These are phyloP conservation scores for Ips nitidus DNA, from an alignment of 1,140 invertebrate species.

Conservation along the genomic window DNA sequence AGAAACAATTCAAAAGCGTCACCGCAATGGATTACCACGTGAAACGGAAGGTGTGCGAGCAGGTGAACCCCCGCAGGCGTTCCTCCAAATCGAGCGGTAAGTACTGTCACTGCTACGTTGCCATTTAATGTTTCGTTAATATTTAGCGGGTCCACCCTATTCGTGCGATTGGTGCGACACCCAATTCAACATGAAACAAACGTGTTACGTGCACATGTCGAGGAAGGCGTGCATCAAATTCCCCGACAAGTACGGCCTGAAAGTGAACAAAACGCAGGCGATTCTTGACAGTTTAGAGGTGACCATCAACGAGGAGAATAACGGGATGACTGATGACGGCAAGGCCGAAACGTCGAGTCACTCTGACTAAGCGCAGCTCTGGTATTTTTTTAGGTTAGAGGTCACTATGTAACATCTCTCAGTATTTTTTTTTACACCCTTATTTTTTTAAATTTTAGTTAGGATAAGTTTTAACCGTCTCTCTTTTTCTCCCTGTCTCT, in stretches of 20 bases:
- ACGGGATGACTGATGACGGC: neutral
- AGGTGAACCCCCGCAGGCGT: conserved; percentile 7
- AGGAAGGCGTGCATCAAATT: conserved; percentile 27
- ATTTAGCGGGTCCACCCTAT: conserved; percentile 17
- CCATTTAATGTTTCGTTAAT: no score
- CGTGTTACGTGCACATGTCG: conserved; percentile 28
- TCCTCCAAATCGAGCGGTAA: neutral
- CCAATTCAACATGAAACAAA: conserved; percentile 33
- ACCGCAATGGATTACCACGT: conserved; percentile 34
- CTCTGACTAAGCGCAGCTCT: no score
- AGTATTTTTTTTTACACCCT: no score
- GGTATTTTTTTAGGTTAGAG: no score
- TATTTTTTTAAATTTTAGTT: no score
- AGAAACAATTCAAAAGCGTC: conserved; percentile 23
- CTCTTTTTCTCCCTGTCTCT: no score
- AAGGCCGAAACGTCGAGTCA: no score
- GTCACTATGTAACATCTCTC: no score
- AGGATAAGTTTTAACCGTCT: no score
- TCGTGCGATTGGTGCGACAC: conserved; percentile 13
- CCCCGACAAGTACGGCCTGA: conserved; percentile 31
- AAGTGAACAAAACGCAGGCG: neutral
- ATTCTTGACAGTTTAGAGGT: neutral
- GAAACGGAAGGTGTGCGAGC: conserved; percentile 27
- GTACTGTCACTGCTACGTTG: neutral
- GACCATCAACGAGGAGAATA: neutral